Percentiles rank a stretch among this genome's conserved stretches.
Evolutionary conservation across 2,113 vertebrate genomes (phyloP).

Genomic region (Donacobius atricapilla): DNA sequence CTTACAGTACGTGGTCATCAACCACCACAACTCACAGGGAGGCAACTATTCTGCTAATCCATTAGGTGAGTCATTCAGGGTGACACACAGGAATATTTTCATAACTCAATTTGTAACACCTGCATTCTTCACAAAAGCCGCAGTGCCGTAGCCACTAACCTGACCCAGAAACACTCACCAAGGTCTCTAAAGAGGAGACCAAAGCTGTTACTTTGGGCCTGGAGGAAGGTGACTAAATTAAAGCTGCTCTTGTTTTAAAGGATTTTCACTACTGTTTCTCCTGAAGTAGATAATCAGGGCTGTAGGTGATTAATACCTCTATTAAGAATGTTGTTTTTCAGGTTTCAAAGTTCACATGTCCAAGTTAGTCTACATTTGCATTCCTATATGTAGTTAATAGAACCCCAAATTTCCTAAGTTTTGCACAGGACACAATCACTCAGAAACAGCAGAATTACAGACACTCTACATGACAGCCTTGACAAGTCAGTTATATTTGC

Average conservation of each 20-base stretch:
- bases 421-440: not conserved
- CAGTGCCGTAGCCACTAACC: not conserved
- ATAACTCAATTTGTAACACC: not conserved
- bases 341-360: not conserved
- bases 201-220: not conserved
- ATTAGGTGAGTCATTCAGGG: not conserved
- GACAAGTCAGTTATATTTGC: not conserved
- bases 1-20: not conserved
- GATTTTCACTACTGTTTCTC: not conserved
- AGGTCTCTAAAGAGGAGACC: not conserved
- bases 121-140: not conserved
- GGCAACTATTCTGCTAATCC: not conserved
- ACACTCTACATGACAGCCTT: not conserved
- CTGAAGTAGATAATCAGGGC: not conserved
- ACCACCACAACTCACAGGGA: not conserved
- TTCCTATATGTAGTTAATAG: not conserved
- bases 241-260: not conserved
- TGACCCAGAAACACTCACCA: not conserved
- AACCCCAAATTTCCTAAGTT: not conserved
- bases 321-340: not conserved
- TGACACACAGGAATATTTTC: not conserved
- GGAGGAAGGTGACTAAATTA: not conserved
- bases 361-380: not conserved
- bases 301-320: not conserved
- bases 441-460: not conserved